These are phyloP conservation scores for Champsocephalus gunnari DNA, from an alignment of 2,797 vertebrate species.

Conservation along the genomic window DNA sequence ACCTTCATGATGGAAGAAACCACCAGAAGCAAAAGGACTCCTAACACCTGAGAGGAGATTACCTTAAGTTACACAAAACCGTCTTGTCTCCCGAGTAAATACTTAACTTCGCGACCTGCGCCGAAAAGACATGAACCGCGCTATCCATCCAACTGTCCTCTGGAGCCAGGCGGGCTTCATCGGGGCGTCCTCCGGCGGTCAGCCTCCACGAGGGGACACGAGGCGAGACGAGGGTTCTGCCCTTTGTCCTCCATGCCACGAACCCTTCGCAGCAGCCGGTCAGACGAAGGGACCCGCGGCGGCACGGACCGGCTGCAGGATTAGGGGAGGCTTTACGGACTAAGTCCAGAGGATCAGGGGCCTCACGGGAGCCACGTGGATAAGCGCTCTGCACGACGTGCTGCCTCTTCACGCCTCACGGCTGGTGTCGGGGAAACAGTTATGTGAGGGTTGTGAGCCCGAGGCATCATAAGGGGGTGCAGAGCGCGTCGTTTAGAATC, in stretches of 20 bases:
- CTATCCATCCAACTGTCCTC: conserved; percentile 81
- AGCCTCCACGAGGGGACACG: not conserved
- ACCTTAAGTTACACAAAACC: not conserved
- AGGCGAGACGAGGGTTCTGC: not conserved
- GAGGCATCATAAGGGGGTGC: too few species aligned
- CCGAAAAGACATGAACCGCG: conserved; percentile 79
- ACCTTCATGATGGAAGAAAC: too few species aligned
- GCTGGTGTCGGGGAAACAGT: too few species aligned
- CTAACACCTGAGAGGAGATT: not conserved
- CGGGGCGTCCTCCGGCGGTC: not conserved
- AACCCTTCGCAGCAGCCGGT: conserved; percentile 14
- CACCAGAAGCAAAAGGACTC: not conserved
- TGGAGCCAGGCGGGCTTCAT: conserved; percentile 80
- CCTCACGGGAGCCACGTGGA: conserved; percentile 63
- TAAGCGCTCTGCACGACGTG: conserved; percentile 22
- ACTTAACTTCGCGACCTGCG: conserved; percentile 83
- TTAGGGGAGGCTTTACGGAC: conserved; percentile 82
- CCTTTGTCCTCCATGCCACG: conserved; percentile 1
- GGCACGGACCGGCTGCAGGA: conserved; percentile 62
- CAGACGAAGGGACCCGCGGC: conserved; percentile 26
- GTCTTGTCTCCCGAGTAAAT: not conserved
- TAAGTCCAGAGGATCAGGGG: conserved; percentile 77
- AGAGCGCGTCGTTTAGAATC: not conserved
- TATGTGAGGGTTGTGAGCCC: too few species aligned
- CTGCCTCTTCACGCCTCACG: conserved; percentile 19